Conservation (phyloP, 35 echinoderm and acorn worm species). For the Hemicentrotus pulcherrimus region DNA sequence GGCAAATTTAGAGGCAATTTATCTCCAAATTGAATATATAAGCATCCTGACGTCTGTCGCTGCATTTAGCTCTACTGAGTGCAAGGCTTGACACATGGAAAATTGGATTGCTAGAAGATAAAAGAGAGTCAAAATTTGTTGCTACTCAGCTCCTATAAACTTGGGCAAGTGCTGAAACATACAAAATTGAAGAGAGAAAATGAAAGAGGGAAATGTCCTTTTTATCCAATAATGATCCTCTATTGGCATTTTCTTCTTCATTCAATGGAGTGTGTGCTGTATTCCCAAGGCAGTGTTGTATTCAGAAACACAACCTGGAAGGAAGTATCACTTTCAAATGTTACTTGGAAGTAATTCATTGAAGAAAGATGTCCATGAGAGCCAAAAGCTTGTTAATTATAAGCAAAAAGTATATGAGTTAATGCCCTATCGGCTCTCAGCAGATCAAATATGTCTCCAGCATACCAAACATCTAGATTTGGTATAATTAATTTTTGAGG, state of each 20-base stretch:
- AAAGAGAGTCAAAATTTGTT: not conserved
- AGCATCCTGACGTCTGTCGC: not conserved
- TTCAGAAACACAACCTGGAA: not conserved
- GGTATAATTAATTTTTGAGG: no score
- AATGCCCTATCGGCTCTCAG: no score
- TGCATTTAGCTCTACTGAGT: constrained; percentile 11
- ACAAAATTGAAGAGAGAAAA: constrained; percentile 15
- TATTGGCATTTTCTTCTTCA: not conserved
- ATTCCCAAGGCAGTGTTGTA: not conserved
- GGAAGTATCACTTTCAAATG: not conserved
- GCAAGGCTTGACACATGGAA: constrained; percentile 7
- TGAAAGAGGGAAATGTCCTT: not conserved
- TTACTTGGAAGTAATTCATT: not conserved
- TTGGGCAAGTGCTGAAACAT: not conserved
- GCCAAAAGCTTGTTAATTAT: no score
- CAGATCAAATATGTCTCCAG: no score
- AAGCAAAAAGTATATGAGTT: no score
- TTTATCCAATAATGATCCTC: not conserved
- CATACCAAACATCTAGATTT: no score
- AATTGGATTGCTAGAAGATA: not conserved
- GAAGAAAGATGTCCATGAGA: not conserved
- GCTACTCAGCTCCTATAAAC: not conserved
- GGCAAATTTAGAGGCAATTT: not conserved
- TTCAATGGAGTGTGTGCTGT: not conserved
- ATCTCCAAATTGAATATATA: constrained; percentile 14